Conservation (phyloP, 2,113 vertebrate species). For the Paraplagusia blochii region DNA sequence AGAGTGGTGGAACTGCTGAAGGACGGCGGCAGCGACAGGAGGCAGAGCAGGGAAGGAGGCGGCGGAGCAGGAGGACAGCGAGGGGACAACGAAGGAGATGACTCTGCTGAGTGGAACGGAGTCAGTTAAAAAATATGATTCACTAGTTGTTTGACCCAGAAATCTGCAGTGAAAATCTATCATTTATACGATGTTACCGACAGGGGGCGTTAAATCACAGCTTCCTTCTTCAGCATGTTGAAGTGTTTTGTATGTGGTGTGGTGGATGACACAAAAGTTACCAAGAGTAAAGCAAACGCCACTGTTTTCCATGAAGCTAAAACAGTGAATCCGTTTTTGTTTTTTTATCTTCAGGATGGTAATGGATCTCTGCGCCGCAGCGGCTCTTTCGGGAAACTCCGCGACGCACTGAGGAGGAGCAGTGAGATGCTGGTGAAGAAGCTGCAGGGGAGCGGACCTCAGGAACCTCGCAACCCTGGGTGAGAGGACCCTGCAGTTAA, state of each 20-base stretch:
- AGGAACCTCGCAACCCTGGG: slow-evolving; percentile 84
- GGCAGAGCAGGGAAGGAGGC: slow-evolving; percentile 70
- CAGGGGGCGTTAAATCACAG: too few species aligned
- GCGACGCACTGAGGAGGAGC: slow-evolving; percentile 84
- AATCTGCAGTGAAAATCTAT: too few species aligned
- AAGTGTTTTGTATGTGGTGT: too few species aligned
- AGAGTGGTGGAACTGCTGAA: slow-evolving; percentile 88
- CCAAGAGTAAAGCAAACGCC: too few species aligned
- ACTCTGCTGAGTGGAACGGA: slow-evolving; percentile 84
- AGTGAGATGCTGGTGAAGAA: slow-evolving; percentile 93
- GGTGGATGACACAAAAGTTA: too few species aligned
- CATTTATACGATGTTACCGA: too few species aligned
- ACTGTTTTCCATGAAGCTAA: too few species aligned
- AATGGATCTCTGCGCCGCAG: slow-evolving; percentile 82
- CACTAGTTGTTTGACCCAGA: too few species aligned
- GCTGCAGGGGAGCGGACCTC: slow-evolving; percentile 82
- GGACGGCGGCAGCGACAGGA: slow-evolving; percentile 75
- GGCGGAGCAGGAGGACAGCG: slow-evolving; percentile 40
- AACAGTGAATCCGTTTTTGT: not conserved
- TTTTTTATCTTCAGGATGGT: slow-evolving; percentile 73
- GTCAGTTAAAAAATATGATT: slow-evolving; percentile 60
- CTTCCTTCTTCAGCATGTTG: too few species aligned
- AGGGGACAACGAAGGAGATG: slow-evolving; percentile 73
- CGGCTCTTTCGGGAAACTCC: slow-evolving; percentile 85
- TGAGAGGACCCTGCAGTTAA: slow-evolving; percentile 37